These are phyloP conservation scores for Ecdyonurus torrentis DNA, from an alignment of 2,888 invertebrate species.

Conservation along the genomic window DNA sequence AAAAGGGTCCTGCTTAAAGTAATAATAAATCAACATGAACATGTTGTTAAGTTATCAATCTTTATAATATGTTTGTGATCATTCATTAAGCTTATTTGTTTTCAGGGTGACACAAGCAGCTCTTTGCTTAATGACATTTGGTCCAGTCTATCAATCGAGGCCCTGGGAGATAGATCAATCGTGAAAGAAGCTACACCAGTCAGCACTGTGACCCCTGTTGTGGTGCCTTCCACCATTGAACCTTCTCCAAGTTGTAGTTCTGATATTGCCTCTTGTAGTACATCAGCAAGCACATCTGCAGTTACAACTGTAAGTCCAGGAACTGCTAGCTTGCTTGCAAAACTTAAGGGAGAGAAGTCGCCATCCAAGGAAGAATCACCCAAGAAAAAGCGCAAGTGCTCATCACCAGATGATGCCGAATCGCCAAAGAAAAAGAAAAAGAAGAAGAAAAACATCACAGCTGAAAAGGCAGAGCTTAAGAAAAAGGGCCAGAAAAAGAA, in stretches of 20 bases:
- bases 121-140: background rate
- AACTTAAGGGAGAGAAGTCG: background rate
- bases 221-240: background rate
- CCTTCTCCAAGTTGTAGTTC: background rate
- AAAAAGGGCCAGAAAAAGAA: conserved; percentile 2
- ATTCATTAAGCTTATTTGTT: no score
- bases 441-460: background rate
- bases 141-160: background rate
- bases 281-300: no score
- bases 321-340: no score
- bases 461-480: conserved; percentile 4
- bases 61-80: no score
- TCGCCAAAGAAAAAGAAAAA: background rate
- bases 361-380: no score
- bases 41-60: no score
- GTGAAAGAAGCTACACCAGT: background rate
- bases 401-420: background rate
- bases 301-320: no score
- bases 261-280: no score
- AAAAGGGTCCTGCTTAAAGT: no score
- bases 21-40: no score
- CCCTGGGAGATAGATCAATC: background rate
- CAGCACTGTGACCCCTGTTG: background rate
- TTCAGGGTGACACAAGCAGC: background rate
- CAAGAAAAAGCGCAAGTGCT: background rate